Evolutionary conservation across 2,797 vertebrate genomes (phyloP), one percentile per base, ranked within the genome.

Genomic region (Threskiornis aethiopicus): DNA sequence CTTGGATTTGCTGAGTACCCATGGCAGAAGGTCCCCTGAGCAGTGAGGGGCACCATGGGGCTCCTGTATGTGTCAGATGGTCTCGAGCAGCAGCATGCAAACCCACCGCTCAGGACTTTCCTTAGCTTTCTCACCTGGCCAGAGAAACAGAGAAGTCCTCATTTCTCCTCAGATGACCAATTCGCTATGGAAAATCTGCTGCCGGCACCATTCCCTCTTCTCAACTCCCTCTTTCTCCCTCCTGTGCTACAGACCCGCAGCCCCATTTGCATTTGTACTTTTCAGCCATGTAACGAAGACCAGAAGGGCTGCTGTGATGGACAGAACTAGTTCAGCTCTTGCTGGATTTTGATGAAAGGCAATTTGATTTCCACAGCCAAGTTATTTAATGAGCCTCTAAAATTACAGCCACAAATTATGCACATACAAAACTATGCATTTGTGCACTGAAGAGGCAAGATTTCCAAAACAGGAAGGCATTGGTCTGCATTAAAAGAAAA

Each of bases 361-460:
- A 97, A 97, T 94, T 96, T 89, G 94, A 94, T 89, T 97, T 97
- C 93, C 97, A 97, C 93, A 96, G 96, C 95, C 97, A 97, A 97
- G 95, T 91, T 96, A 96, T 97, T 97, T 97, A 97, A 97, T 95
- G 95, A 97, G 92, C 92, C 89, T 97, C 96, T 97, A 96, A 97
- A 96, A 96, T 97, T 97, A 97, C 94, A 97, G 90, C 96, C 95
- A 95, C 97, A 97, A 97, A 97, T 97, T 97, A 97, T 97, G 95
- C 95, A 97, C 95, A 96, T 95, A 97, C 82, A 96, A 97, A 97
- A 97, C 94, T 97, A 97, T 96, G 96, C 93, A 78, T 96, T 96
- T 96, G 94, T 97, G 93, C 93, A 76, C 92, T 13, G 92, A 94
- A 96, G 70, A 96, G 94, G 95, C 95, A 96, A 94, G 93, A 92